A percentile compares a stretch with the other conserved stretches of the same genome.
phyloP scores from a whole-genome alignment of 2,888 invertebrate genomes.

The Cantharis lateralis region DNA sequence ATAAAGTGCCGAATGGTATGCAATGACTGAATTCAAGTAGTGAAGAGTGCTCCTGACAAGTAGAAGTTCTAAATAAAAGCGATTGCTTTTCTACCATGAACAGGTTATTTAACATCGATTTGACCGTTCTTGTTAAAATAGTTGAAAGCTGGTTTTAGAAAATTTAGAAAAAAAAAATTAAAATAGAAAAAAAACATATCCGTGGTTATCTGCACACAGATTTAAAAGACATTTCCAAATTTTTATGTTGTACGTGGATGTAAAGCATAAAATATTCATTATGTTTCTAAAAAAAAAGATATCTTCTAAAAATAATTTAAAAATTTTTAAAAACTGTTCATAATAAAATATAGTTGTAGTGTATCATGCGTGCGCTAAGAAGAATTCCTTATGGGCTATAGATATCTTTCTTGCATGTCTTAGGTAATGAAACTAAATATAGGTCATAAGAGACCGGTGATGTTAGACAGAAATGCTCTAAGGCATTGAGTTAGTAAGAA shows the following conservation, averaged over 20 bases:
- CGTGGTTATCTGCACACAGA: constrained; percentile 16
- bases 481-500: constrained; percentile 17
- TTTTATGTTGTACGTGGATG: background rate
- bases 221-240: background rate
- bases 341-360: background rate
- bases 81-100: constrained; percentile 23
- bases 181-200: constrained; percentile 10
- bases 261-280: background rate
- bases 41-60: constrained; percentile 19
- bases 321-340: background rate
- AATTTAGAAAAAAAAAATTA: constrained; percentile 17
- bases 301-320: background rate
- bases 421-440: constrained; percentile 18
- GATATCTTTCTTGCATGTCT: constrained; percentile 14
- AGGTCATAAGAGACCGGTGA: constrained; percentile 10
- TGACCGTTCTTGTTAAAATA: constrained; percentile 18
- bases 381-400: constrained; percentile 2
- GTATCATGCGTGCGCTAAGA: background rate
- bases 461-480: constrained; percentile 18
- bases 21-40: constrained; percentile 11
- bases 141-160: constrained; percentile 14
- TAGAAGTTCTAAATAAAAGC: constrained; percentile 22
- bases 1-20: constrained; percentile 23
- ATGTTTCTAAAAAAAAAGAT: background rate
- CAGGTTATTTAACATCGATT: constrained; percentile 21